Conservation (phyloP, 2,113 vertebrate genomes). For the Oreochromis tanganicae region DNA sequence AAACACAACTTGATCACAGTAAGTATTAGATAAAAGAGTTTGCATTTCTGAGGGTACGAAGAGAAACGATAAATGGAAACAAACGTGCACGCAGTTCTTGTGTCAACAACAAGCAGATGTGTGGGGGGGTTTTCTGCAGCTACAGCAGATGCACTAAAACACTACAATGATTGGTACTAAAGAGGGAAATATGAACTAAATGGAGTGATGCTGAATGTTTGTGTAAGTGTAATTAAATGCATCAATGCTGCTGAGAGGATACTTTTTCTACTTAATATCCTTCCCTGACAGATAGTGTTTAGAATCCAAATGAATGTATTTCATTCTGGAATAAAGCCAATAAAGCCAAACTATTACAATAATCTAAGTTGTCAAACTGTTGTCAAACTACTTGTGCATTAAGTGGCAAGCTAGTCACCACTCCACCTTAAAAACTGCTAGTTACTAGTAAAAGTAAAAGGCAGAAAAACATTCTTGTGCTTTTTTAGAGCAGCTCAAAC, state of each 20-base stretch:
- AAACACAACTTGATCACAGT: neutral
- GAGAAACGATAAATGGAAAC: neutral
- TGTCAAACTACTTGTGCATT: neutral
- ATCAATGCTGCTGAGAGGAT: neutral
- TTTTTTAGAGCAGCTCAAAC: neutral
- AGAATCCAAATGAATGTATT: neutral
- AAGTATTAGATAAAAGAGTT: neutral
- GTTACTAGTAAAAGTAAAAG: neutral
- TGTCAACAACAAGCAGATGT: neutral
- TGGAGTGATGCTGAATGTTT: neutral
- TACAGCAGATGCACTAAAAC: neutral
- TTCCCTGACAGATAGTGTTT: neutral
- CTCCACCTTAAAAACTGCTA: neutral
- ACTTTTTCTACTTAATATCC: neutral
- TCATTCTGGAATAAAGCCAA: neutral
- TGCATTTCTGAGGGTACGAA: neutral
- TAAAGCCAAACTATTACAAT: neutral
- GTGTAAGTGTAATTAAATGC: neutral
- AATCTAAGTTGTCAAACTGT: neutral
- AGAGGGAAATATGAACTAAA: neutral
- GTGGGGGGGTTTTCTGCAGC: accelerated
- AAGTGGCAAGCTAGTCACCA: neutral
- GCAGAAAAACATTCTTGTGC: neutral
- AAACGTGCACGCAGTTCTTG: neutral
- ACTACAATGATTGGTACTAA: neutral